These are phyloP conservation scores for Orthonychiurus folsomi DNA, from an alignment of 2,888 invertebrate species.

Conservation along the genomic window DNA sequence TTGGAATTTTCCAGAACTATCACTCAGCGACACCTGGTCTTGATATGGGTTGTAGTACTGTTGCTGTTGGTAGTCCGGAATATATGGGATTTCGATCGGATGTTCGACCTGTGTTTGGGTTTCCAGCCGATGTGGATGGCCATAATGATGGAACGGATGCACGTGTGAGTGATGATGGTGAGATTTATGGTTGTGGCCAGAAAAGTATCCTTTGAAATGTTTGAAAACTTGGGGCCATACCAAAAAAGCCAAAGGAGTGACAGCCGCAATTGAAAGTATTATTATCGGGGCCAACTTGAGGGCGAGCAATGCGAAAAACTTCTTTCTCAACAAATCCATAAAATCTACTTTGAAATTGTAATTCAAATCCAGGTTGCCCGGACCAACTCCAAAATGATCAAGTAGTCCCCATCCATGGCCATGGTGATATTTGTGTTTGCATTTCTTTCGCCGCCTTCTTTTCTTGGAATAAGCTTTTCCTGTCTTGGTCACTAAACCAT, in stretches of 20 bases:
- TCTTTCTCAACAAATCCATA: neutral
- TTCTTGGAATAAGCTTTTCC: neutral
- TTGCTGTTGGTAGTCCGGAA: neutral
- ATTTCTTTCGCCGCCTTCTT: neutral
- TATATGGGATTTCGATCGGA: too few relatives aligned
- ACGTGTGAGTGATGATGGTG: too few relatives aligned
- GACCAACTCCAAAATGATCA: neutral
- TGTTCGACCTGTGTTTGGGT: neutral
- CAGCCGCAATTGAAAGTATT: neutral
- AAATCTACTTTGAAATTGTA: neutral
- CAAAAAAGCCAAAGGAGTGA: neutral
- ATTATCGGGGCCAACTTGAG: constrained; percentile 6
- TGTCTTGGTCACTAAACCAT: neutral
- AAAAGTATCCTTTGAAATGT: neutral
- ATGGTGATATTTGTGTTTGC: neutral
- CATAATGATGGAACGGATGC: neutral
- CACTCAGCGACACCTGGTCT: neutral
- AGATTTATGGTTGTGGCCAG: neutral
- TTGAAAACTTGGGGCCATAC: neutral
- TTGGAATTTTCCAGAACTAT: neutral
- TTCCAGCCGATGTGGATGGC: neutral
- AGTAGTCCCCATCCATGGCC: neutral
- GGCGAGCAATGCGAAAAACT: neutral
- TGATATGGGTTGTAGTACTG: neutral
- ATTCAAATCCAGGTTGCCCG: constrained; percentile 6